Conservation (phyloP, 2,113 vertebrate genomes). For the western clawed frog (Xenopus tropicalis) region UCB_Xtro_10.0 CM004449.2:19090001-19090500, state of each 20-base stretch:
- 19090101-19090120: background rate
- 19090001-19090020: constrained; percentile 1
- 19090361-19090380: constrained; percentile 19
- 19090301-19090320: constrained; percentile 39
- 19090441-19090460: background rate
- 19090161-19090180: constrained; percentile 53
- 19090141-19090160: background rate
- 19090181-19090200: constrained; percentile 72
- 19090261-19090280: constrained; percentile 45
- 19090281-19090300: constrained; percentile 44
- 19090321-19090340: constrained; percentile 30
- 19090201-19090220: constrained; percentile 66
- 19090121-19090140: background rate
- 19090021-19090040: constrained; percentile 1
- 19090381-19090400: constrained; percentile 5
- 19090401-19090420: constrained; percentile 2
- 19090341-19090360: constrained; percentile 22
- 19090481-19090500: constrained; percentile 5
- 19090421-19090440: constrained; percentile 4
- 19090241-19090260: constrained; percentile 75
- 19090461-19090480: constrained; percentile 3
- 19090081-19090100: constrained; percentile 2
- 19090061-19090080: background rate
- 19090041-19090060: background rate
- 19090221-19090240: constrained; percentile 75